Conservation (phyloP, 2,888 invertebrate species). For the Agrotis exclamationis region DNA sequence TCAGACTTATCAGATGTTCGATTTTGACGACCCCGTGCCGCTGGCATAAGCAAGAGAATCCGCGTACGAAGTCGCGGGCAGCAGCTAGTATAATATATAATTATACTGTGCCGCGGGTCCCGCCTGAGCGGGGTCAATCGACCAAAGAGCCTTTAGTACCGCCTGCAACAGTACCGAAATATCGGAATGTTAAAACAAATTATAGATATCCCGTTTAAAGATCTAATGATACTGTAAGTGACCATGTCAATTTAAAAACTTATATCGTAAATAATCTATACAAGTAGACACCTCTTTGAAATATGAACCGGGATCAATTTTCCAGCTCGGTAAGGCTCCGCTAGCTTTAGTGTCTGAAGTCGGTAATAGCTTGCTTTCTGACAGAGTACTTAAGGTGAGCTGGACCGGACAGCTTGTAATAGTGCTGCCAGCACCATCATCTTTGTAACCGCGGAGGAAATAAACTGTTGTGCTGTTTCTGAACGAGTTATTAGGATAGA, state of each 20-base stretch:
- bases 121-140: too few species aligned
- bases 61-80: too few species aligned
- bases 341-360: not conserved
- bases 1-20: too few species aligned
- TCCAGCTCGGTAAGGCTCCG: not conserved
- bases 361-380: slow-evolving; percentile 29
- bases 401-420: slow-evolving; percentile 15
- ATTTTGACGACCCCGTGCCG: too few species aligned
- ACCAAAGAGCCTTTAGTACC: too few species aligned
- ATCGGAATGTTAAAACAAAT: too few species aligned
- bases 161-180: too few species aligned
- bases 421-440: slow-evolving; percentile 2
- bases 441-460: not conserved
- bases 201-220: not conserved
- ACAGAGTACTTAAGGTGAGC: slow-evolving; percentile 17
- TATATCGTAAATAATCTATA: not conserved
- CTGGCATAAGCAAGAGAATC: too few species aligned
- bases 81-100: too few species aligned
- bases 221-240: too few species aligned
- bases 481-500: slow-evolving; percentile 2
- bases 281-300: not conserved
- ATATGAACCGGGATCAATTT: slow-evolving; percentile 10
- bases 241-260: too few species aligned
- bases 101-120: too few species aligned
- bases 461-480: slow-evolving; percentile 10